Percentiles rank a stretch among this genome's conserved stretches.
Conservation (phyloP, 1,140 invertebrate genomes). For the Cotesia chilonis region DNA sequence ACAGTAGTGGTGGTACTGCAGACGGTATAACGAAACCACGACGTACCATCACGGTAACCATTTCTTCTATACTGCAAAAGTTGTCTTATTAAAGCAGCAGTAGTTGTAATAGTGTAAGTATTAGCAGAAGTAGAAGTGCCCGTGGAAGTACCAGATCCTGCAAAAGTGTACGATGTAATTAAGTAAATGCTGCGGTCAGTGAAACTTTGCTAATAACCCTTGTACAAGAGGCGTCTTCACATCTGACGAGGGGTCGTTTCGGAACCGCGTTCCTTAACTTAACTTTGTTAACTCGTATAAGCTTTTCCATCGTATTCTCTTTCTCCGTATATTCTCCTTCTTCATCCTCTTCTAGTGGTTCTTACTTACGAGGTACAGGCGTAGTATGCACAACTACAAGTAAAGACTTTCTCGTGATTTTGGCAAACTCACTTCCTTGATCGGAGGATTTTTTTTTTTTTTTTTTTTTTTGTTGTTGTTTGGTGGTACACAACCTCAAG, state of each 20-base stretch:
- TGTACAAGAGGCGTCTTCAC: constrained; percentile 26
- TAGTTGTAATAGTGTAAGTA: too few relatives aligned
- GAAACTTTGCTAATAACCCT: constrained; percentile 47
- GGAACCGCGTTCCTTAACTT: constrained; percentile 51
- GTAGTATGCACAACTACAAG: too few relatives aligned
- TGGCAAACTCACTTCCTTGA: too few relatives aligned
- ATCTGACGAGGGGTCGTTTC: constrained; percentile 12
- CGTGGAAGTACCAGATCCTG: constrained; percentile 2
- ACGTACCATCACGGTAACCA: constrained; percentile 18
- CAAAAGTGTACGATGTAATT: constrained; percentile 42
- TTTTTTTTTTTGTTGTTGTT: too few relatives aligned
- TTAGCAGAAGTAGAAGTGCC: too few relatives aligned
- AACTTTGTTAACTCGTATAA: constrained; percentile 57
- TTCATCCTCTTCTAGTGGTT: neutral
- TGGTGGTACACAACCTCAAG: too few relatives aligned
- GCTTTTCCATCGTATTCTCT: constrained; percentile 32
- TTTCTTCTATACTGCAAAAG: constrained; percentile 35
- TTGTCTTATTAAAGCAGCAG: constrained; percentile 40
- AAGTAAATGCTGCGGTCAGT: constrained; percentile 46
- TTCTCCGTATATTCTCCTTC: neutral
- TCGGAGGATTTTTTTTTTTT: too few relatives aligned
- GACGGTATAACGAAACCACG: constrained; percentile 26
- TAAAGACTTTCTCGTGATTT: too few relatives aligned
- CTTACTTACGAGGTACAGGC: too few relatives aligned
- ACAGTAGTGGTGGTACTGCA: neutral